Evolutionary conservation across 2,797 vertebrate genomes (phyloP), one percentile per base, ranked within the genome.

Genomic region (Myripristis murdjan): DNA sequence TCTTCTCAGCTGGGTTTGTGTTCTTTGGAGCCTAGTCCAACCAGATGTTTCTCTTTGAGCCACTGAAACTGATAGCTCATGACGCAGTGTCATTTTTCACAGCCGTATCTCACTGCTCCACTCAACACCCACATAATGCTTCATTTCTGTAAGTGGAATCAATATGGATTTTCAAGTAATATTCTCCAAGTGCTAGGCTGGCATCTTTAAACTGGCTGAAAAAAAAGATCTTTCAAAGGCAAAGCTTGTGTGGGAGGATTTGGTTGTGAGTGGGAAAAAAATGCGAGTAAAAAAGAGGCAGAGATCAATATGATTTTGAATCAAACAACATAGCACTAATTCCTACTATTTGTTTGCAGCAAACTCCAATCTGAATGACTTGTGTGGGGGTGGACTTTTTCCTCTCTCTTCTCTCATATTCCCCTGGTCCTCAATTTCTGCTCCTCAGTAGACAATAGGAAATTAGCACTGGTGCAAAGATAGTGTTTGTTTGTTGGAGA

Each of bases 31-130:
- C 65, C 52, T 64, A 81, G 82, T 94, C 91, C 87, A 84, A 91
- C 93, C 95, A 95, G 93, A 95, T 95, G 94, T 95, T 95, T 94
- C 92, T 93, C 85, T 93, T 92, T 92, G 87, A 93, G 93, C 87
- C 92, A 89, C 91, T 93, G 93, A 91, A 94, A 95, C 88, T 75
- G 93, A 95, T 94, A 93, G 90, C 91, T 91, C 89, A 65, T 81
- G 87, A 92, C 79, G 67, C 86, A 84, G 91, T 91, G 88, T 90
- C 85, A 80, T 90, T 95, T 94, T 94, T 93, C 91, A 90, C 82
- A 79, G 54, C 79, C 75, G 80, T 86, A 91, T 90, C 87, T 88
- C 81, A 63, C 67, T 55, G 18, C 84, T 82, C 81, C 62, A 68
- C 89, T 92, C 93, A 89, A 92, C 91, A 92, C 92, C 89, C 89